Evolutionary conservation across 2,113 vertebrate genomes (phyloP).

Genomic region (Cyanoramphus novaezelandiae): DNA sequence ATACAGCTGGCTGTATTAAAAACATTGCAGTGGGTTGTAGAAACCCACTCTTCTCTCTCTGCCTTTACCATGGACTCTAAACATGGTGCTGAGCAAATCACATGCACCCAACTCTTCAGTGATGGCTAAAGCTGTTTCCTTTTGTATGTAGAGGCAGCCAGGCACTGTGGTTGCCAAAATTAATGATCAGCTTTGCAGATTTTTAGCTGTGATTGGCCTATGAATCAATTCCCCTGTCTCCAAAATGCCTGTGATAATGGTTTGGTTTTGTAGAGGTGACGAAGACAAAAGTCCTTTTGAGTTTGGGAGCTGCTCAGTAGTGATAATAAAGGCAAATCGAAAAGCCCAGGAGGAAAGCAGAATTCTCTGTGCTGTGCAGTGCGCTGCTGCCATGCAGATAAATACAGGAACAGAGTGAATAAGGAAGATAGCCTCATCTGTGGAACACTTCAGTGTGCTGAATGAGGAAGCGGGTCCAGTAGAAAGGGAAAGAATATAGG

Average conservation of each 20-base stretch:
- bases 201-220: constrained; percentile 12
- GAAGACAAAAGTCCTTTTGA: constrained; percentile 50
- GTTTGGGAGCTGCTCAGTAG: neutral
- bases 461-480: neutral
- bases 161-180: neutral
- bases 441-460: neutral
- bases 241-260: constrained; percentile 1
- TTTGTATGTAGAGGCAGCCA: neutral
- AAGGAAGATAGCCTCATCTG: neutral
- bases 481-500: neutral
- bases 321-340: neutral
- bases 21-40: neutral
- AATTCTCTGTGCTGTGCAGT: neutral
- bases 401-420: neutral
- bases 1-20: neutral
- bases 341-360: constrained; percentile 33
- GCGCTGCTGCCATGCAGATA: neutral
- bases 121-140: neutral
- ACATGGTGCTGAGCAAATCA: neutral
- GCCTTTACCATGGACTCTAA: neutral
- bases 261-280: constrained; percentile 6
- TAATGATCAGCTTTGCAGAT: neutral
- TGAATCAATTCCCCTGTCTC: neutral
- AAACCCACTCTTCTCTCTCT: neutral
- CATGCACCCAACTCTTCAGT: neutral